Evolutionary conservation across 2,113 vertebrate genomes (phyloP), one percentile per base, ranked within the genome.

Genomic region (Tachysurus fulvidraco): DNA sequence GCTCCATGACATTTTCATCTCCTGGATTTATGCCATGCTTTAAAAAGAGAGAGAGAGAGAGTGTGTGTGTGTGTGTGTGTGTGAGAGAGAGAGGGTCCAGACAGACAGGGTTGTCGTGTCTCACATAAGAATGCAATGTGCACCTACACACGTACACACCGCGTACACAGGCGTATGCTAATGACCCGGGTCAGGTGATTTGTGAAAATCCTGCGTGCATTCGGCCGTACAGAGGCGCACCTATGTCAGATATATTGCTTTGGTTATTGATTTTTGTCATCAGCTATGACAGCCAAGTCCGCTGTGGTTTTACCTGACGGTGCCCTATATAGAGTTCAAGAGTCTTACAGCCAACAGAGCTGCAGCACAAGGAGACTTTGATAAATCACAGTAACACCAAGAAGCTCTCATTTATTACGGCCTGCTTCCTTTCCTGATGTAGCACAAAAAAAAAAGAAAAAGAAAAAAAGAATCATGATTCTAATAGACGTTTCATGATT

Each of bases 1-100:
- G 95, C 94, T 93, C 92, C 91, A 88, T 95, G 94, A 96, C 95
- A 95, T 96, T 95, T 96, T 95, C 95, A 96, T 96, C 95, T 95
- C 90, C 94, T 83, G 89, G 95, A 95, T 96, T 95, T 95, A 95
- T 96, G 94, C 93, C 91, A 90, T 81, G 91, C 89, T 90, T 89
- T 88, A 89, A 89, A 89, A 85, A 57, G 11, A 41, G 46, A 67
- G 74, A 83, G 54, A 89, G 62, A 60, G 50, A 83, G 54, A 60
- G 52, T 60, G 52, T 81, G 84, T 7, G 57, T 71, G 54, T 6
- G 30, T n/a, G n/a, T n/a, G n/a, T n/a, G n/a, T n/a, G n/a, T n/a
- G n/a, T n/a, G n/a, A 17, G 54, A 69, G 52, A 74, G 62, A 64
- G 65, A n/a, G 67, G 50, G 59, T 73, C 44, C 67, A 81, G 78